Evolutionary conservation across 2,888 invertebrate species (phyloP).

Genomic region (Isotomurus palustris): DNA sequence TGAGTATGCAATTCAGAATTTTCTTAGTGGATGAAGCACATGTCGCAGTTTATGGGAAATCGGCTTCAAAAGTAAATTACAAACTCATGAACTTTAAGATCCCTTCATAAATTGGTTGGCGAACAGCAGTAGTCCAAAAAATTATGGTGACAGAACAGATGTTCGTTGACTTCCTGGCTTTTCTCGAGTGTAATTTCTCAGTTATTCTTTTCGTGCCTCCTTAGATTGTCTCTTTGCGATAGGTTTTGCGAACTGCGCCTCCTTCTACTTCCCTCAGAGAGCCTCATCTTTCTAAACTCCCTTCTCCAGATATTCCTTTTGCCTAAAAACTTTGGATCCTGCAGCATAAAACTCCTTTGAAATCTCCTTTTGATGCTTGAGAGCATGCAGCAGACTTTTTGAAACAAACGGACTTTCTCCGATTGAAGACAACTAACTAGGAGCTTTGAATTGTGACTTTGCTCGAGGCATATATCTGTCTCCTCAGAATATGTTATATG

Average conservation of each 20-base stretch:
- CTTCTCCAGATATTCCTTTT: background rate
- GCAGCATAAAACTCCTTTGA: background rate
- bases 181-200: conserved; percentile 10
- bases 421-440: background rate
- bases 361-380: conserved; percentile 2
- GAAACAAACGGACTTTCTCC: conserved; percentile 1
- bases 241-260: too few relatives aligned
- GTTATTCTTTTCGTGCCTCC: conserved; percentile 10
- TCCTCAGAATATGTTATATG: too few relatives aligned
- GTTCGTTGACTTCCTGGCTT: conserved; percentile 28
- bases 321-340: background rate
- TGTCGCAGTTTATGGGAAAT: conserved; percentile 15
- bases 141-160: conserved; percentile 43
- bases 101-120: conserved; percentile 39
- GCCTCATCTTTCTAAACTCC: background rate
- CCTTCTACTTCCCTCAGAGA: background rate
- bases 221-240: conserved; percentile 9
- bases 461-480: too few relatives aligned
- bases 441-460: too few relatives aligned
- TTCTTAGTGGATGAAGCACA: conserved; percentile 2
- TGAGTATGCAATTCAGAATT: conserved; percentile 1
- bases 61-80: conserved; percentile 13
- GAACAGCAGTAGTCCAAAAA: conserved; percentile 36
- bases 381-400: conserved; percentile 1
- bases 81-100: conserved; percentile 31